Evolutionary conservation across 1,140 invertebrate species (phyloP).

Genomic region (Papilio helenus): DNA sequence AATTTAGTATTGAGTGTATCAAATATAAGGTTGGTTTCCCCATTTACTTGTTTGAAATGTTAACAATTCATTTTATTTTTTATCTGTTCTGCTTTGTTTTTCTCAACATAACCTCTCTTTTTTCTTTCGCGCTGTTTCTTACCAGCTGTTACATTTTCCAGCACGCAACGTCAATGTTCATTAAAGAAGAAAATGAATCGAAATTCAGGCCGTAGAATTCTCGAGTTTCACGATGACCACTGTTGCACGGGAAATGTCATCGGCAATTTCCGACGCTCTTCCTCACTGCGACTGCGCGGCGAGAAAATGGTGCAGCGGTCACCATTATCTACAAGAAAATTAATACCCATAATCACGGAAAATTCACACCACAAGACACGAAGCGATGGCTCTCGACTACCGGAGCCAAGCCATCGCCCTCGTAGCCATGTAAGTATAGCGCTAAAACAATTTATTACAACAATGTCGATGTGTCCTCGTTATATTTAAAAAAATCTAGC

Average conservation of each 20-base stretch:
- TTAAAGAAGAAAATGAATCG: conserved; percentile 75
- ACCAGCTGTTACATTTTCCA: conserved; percentile 69
- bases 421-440: conserved; percentile 73
- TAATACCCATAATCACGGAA: conserved; percentile 81
- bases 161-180: conserved; percentile 71
- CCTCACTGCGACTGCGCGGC: conserved; percentile 82
- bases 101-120: conserved; percentile 39
- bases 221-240: conserved; percentile 76
- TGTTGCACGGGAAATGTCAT: conserved; percentile 77
- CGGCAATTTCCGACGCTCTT: conserved; percentile 77
- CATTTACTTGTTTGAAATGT: not conserved
- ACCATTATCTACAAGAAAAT: conserved; percentile 75
- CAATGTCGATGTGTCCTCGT: not conserved
- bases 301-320: conserved; percentile 82
- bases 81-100: conserved; percentile 47
- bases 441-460: not conserved
- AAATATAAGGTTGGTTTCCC: not conserved
- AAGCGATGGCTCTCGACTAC: conserved; percentile 73
- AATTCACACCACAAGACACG: conserved; percentile 71
- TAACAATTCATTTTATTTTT: conserved; percentile 18
- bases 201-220: conserved; percentile 71
- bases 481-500: not conserved
- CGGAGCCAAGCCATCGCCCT: conserved; percentile 73
- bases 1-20: not conserved
- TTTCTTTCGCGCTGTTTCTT: conserved; percentile 43